Evolutionary conservation across 2,797 vertebrate genomes (phyloP).

Genomic region (Platyrinchus mystaceus): DNA sequence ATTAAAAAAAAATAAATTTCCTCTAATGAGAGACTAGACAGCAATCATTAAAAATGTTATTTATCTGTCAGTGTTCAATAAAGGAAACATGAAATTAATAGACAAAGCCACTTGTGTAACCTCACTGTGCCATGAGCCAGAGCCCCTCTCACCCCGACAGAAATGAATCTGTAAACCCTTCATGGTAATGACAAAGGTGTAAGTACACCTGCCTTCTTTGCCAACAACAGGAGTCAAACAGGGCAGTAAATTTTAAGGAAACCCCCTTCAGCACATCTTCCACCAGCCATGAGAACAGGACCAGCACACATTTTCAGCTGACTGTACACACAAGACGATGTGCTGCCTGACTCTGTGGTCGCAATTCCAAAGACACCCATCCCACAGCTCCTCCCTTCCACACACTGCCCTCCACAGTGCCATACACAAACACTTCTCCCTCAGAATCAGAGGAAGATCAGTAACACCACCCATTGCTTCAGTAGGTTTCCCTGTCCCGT

Average conservation of each 20-base stretch:
- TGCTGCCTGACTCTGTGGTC: background rate
- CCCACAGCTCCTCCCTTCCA: background rate
- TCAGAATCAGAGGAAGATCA: background rate
- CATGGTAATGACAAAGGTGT: accelerated
- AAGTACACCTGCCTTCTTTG: background rate
- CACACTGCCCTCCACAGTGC: background rate
- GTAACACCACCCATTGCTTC: background rate
- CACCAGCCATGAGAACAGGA: background rate
- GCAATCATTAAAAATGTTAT: background rate
- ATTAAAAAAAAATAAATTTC: background rate
- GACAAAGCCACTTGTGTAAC: background rate
- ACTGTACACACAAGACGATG: background rate
- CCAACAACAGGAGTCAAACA: background rate
- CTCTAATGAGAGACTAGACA: background rate
- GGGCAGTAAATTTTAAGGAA: background rate
- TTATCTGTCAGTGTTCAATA: background rate
- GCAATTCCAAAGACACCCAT: background rate
- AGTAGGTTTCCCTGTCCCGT: background rate
- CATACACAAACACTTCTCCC: background rate
- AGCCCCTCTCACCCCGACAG: background rate
- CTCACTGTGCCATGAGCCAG: background rate
- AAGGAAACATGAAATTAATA: background rate
- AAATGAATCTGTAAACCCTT: background rate
- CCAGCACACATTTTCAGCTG: background rate
- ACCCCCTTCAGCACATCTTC: background rate